Evolutionary conservation across 2,888 invertebrate genomes (phyloP).

Genomic region (Parthenolecanium corni): DNA sequence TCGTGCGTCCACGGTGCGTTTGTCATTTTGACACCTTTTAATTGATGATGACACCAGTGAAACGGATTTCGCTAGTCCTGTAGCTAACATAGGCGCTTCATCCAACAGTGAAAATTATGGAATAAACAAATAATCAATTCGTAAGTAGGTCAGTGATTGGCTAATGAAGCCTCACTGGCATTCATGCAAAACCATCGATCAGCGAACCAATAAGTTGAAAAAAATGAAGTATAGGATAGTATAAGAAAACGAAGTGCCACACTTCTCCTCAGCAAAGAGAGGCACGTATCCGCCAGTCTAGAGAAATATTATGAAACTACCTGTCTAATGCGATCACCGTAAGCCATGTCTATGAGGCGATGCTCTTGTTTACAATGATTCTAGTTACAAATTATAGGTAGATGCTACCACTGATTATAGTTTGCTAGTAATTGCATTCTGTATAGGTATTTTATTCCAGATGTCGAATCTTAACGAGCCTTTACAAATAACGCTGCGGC

Average conservation of each 20-base stretch:
- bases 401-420: constrained; percentile 27
- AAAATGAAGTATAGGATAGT: too few relatives aligned
- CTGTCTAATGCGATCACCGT: constrained; percentile 23
- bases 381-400: constrained; percentile 27
- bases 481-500: constrained; percentile 8
- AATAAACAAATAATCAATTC: not conserved
- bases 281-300: constrained; percentile 20
- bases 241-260: constrained; percentile 8
- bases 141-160: constrained; percentile 23
- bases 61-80: not conserved
- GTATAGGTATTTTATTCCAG: not conserved
- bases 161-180: constrained; percentile 26
- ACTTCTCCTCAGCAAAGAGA: constrained; percentile 16
- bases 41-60: not conserved
- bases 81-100: not conserved
- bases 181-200: constrained; percentile 27
- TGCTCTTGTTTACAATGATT: constrained; percentile 24
- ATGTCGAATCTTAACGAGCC: constrained; percentile 16
- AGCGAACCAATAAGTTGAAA: constrained; percentile 24
- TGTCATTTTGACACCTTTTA: constrained; percentile 3
- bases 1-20: not conserved
- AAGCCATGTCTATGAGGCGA: constrained; percentile 13
- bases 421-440: constrained; percentile 23
- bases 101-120: not conserved
- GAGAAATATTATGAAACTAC: constrained; percentile 17